phyloP scores from a whole-genome alignment of 2,113 vertebrate genomes.

The Solenodon paradoxus region DNA sequence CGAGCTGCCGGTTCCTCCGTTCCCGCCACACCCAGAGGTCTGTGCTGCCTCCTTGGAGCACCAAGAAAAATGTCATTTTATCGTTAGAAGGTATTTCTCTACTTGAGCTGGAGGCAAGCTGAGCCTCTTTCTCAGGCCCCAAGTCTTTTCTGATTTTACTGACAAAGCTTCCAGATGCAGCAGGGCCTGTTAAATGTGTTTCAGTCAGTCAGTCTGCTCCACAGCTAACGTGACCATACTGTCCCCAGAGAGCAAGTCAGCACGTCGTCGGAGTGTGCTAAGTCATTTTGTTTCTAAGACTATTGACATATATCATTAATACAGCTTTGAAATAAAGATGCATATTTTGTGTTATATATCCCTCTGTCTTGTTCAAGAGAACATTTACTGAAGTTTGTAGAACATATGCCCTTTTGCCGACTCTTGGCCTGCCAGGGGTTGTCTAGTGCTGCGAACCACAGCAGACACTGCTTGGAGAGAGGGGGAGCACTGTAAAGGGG shows the following conservation, averaged over 20 bases:
- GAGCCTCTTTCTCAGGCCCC: not conserved
- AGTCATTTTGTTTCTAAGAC: not conserved
- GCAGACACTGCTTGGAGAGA: too few relatives aligned
- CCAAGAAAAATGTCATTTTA: not conserved
- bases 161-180: not conserved
- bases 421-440: too few relatives aligned
- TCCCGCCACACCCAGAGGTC: not conserved
- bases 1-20: not conserved
- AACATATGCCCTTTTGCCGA: not conserved
- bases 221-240: not conserved
- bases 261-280: not conserved
- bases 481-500: too few relatives aligned
- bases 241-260: not conserved
- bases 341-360: not conserved
- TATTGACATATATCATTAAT: not conserved
- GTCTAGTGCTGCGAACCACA: too few relatives aligned
- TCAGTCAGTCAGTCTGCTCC: not conserved
- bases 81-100: not conserved
- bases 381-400: not conserved
- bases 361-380: not conserved
- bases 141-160: not conserved
- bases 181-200: not conserved
- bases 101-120: not conserved
- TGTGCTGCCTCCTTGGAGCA: too few relatives aligned
- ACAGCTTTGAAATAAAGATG: not conserved